phyloP scores from a whole-genome alignment of 2,888 invertebrate genomes.

The Dilophus febrilis region DNA sequence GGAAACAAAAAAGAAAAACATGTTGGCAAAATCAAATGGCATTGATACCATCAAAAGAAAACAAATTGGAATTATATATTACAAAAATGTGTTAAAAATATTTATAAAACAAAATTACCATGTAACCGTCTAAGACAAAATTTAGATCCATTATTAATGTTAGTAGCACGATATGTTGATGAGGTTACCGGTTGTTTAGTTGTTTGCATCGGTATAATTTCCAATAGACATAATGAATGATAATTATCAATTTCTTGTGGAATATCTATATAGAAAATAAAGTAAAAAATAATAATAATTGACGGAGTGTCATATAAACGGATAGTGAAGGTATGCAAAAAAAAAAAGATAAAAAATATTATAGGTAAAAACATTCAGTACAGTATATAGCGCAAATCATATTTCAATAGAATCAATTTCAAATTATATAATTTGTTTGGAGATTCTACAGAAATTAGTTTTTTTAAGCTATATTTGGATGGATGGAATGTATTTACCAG shows the following conservation, averaged over 20 bases:
- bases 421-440: no score
- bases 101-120: slow-evolving; percentile 31
- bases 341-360: neutral
- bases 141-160: slow-evolving; percentile 67
- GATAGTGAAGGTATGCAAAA: no score
- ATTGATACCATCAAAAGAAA: neutral
- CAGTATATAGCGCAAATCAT: no score
- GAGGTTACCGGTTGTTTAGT: slow-evolving; percentile 61
- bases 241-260: slow-evolving; percentile 84
- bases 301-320: no score
- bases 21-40: no score
- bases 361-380: no score
- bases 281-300: slow-evolving; percentile 6
- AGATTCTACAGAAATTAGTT: no score
- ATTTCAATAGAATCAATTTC: no score
- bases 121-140: slow-evolving; percentile 81
- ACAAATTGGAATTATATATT: slow-evolving; percentile 1
- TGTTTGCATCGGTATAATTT: slow-evolving; percentile 41
- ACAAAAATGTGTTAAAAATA: neutral
- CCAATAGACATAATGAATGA: slow-evolving; percentile 71
- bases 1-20: slow-evolving; percentile 9
- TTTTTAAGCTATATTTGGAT: no score
- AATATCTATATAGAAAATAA: slow-evolving; percentile 39
- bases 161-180: slow-evolving; percentile 78
- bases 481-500: no score